Base-by-base conservation (phyloP, 2,797 vertebrate species). In the Hemitrygon akajei region DNA sequence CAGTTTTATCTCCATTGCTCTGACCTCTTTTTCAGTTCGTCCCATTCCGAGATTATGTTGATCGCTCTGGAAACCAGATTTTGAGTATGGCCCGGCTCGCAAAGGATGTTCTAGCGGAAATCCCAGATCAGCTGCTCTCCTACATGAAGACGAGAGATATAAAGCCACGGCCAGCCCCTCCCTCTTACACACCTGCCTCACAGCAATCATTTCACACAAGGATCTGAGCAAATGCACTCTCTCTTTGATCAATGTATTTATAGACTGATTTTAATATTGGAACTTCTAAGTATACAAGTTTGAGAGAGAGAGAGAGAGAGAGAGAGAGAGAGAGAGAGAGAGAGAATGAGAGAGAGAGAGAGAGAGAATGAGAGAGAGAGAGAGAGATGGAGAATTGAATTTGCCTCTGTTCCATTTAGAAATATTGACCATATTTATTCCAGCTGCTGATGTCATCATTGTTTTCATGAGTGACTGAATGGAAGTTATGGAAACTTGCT, bases 1-100 rank as follows among this genome's bases (percentile, higher is more conserved):
- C 40, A 27, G 25, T 75, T 22, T 92, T 92, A 75, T 6, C 91
- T 76, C 22, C 14, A 30, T 93, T 94, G 80, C 94, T 37, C 95
- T 79, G 58, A 69, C 95, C 60, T 95, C 93, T 40, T 93, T 91
- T 94, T 56, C 95, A 99, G 99, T 99, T 99, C 69, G 99, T 99
- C 95, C 99, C 99, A 0, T 99, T 99, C 96, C 97, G 99, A 94
- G 99, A 99, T 96, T 99, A 99, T 27, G 97, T 99, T 12, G 98
- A 99, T 66, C 97, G 98, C 95, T 98, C 98, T 0, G 98, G 99
- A 93, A 99, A 99, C 96, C 98, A 99, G 95, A 98, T 99, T 86
- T 97, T 99, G 95, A 99, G 98, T 96, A 99, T 99, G 98, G 99
- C 98, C 18, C 97, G 98, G 40, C 96, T 99, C 95, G 98, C 98